Evolutionary conservation across 1,140 invertebrate species (phyloP).

Genomic region (Caenorhabditis brenneri): DNA sequence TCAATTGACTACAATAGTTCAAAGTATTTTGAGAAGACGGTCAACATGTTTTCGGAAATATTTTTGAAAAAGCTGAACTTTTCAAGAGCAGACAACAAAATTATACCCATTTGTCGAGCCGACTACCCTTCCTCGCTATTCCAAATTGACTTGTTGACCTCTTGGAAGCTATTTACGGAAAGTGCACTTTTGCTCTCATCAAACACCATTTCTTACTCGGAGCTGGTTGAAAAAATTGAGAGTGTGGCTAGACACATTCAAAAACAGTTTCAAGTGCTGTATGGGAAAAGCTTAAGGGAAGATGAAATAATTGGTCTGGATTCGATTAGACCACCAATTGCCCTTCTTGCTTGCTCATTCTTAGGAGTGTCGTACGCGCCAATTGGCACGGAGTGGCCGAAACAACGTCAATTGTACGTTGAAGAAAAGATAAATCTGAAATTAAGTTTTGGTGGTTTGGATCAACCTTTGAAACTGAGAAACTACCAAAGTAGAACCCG

Average conservation of each 20-base stretch:
- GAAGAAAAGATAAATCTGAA: background rate
- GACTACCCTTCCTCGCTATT: background rate
- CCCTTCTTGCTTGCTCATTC: slow-evolving; percentile 50
- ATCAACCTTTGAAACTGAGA: background rate
- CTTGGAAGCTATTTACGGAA: slow-evolving; percentile 30
- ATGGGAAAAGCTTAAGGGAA: background rate
- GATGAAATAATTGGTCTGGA: background rate
- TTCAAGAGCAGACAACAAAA: background rate
- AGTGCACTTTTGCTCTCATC: slow-evolving; percentile 22
- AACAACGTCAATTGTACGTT: background rate
- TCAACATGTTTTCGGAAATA: slow-evolving; percentile 27
- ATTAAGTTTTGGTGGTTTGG: too few species aligned
- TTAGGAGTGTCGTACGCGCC: slow-evolving; percentile 55
- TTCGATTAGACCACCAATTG: background rate
- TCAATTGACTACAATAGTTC: slow-evolving; percentile 54
- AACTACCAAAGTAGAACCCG: background rate
- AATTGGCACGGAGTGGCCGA: slow-evolving; percentile 51
- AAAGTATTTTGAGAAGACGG: slow-evolving; percentile 29
- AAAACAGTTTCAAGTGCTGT: background rate
- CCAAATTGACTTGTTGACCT: slow-evolving; percentile 10
- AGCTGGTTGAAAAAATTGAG: background rate
- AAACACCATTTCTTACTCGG: slow-evolving; percentile 20
- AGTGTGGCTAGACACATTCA: background rate
- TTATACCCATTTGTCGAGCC: background rate
- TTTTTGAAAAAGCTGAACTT: slow-evolving; percentile 2